Evolutionary conservation across 2,797 vertebrate genomes (phyloP).

Genomic region (Paratrypauchen microcephalus): DNA sequence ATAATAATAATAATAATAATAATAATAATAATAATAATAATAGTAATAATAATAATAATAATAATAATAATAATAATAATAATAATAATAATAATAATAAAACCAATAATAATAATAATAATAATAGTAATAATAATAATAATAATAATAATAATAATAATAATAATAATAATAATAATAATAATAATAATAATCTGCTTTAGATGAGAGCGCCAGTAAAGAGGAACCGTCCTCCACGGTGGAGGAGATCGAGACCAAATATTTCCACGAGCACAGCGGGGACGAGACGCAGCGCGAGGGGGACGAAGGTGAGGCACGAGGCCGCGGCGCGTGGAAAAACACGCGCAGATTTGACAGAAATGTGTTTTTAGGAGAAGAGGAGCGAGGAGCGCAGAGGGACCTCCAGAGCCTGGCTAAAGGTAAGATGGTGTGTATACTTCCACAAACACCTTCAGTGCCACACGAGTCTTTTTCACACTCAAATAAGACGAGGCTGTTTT

Average conservation of each 20-base stretch:
- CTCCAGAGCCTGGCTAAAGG: constrained; percentile 93
- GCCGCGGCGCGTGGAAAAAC: no score
- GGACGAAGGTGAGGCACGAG: constrained; percentile 73
- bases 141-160: not conserved
- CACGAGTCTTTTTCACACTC: not conserved
- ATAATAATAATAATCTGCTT: not conserved
- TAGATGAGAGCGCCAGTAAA: constrained; percentile 84
- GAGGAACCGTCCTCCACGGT: constrained; percentile 92
- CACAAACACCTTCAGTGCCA: not conserved
- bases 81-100: not conserved
- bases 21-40: no score
- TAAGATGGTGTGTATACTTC: constrained; percentile 61
- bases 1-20: no score
- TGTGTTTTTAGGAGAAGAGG: constrained; percentile 81
- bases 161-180: not conserved
- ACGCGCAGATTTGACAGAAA: no score
- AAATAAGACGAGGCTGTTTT: constrained; percentile 1
- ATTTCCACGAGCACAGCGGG: constrained; percentile 86
- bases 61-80: not conserved
- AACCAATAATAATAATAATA: no score
- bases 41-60: not conserved
- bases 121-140: no score
- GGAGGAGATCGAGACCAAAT: constrained; percentile 90
- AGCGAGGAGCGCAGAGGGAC: constrained; percentile 81
- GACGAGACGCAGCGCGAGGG: constrained; percentile 83